These are phyloP conservation scores for Jacana jacana DNA, from an alignment of 2,113 vertebrate species.

Conservation along the genomic window DNA sequence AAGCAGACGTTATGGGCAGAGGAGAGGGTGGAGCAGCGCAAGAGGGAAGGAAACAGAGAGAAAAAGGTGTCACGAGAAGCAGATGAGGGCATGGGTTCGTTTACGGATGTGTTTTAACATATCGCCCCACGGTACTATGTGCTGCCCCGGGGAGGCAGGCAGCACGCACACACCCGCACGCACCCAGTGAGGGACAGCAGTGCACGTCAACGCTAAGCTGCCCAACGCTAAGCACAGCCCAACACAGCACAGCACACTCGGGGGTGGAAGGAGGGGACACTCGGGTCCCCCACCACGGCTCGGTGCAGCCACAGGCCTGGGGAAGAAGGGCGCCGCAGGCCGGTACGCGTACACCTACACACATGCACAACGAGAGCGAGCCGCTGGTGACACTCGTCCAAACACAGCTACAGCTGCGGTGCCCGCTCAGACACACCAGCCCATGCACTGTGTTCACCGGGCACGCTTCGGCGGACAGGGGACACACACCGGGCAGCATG, in stretches of 20 bases:
- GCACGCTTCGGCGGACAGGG: not conserved
- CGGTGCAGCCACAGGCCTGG: not conserved
- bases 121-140: not conserved
- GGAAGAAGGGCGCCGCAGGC: not conserved
- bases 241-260: not conserved
- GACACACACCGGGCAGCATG: not conserved
- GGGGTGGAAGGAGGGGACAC: not conserved
- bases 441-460: not conserved
- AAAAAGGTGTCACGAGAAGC: conserved; percentile 32
- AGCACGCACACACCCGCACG: not conserved
- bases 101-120: conserved; percentile 5
- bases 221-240: conserved; percentile 35
- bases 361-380: conserved; percentile 17
- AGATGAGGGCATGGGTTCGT: conserved; percentile 6
- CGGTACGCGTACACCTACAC: conserved; percentile 11
- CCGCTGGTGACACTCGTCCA: not conserved
- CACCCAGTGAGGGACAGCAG: not conserved
- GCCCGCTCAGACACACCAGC: not conserved
- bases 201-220: not conserved
- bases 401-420: not conserved
- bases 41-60: conserved; percentile 1
- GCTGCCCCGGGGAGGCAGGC: not conserved
- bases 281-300: not conserved
- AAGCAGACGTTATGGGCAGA: conserved; percentile 32
- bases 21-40: not conserved